Conservation (phyloP, 1,140 invertebrate species). For the Matsumurasca onukii region DNA sequence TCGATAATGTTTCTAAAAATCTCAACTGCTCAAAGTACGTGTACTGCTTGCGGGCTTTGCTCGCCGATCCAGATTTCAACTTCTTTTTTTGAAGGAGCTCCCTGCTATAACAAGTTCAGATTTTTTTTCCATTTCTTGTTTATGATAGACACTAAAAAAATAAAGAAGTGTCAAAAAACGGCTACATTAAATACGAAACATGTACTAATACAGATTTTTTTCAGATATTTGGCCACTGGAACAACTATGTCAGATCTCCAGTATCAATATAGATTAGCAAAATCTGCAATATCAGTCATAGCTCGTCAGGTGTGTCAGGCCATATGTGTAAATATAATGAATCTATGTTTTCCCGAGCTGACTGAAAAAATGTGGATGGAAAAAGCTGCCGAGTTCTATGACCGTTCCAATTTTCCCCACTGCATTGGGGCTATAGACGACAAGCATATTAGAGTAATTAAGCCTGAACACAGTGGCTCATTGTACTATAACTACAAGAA, state of each 20-base stretch:
- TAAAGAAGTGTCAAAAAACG: background rate
- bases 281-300: background rate
- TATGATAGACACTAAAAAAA: background rate
- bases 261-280: slow-evolving; percentile 27
- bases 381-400: background rate
- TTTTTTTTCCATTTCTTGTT: slow-evolving; percentile 14
- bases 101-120: background rate
- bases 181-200: background rate
- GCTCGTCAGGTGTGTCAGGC: slow-evolving; percentile 35
- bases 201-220: background rate
- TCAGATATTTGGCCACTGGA: slow-evolving; percentile 1
- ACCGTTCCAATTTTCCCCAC: slow-evolving; percentile 47
- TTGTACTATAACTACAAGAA: slow-evolving; percentile 35
- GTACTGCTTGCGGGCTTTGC: background rate
- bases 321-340: slow-evolving; percentile 35
- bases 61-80: background rate
- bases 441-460: slow-evolving; percentile 29
- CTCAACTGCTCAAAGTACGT: background rate
- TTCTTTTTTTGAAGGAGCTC: slow-evolving; percentile 4
- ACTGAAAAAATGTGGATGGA: slow-evolving; percentile 38
- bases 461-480: slow-evolving; percentile 29
- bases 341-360: slow-evolving; percentile 2
- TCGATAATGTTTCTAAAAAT: background rate
- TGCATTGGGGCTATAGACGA: too few species aligned
- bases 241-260: slow-evolving; percentile 20